These are phyloP conservation scores for Schizothorax lantsangensis DNA, from an alignment of 2,797 vertebrate genomes.

Conservation along the genomic window DNA sequence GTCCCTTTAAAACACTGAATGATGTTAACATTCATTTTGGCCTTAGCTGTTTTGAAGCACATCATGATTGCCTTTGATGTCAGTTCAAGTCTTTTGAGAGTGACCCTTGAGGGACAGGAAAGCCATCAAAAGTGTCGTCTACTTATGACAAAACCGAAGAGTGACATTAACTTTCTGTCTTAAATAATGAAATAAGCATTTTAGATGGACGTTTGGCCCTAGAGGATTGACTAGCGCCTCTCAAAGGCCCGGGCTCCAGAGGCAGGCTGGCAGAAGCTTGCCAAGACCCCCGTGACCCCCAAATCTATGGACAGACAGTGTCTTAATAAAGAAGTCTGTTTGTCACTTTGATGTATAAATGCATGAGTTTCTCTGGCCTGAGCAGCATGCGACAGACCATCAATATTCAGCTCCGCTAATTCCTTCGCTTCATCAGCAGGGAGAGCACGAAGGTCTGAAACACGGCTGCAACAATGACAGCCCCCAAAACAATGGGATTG, in stretches of 20 bases:
- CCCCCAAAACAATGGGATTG: conserved; percentile 45
- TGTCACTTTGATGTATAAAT: conserved; percentile 75
- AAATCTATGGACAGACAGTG: conserved; percentile 60
- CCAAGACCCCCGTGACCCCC: conserved; percentile 56
- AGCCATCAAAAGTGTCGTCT: conserved; percentile 24
- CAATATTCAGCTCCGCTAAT: conserved; percentile 73
- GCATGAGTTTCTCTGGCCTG: conserved; percentile 63
- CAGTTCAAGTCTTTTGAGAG: conserved; percentile 54
- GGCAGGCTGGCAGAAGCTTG: conserved; percentile 43
- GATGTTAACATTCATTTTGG: not conserved
- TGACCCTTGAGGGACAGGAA: conserved; percentile 49
- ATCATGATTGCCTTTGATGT: conserved; percentile 57
- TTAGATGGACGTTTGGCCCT: conserved; percentile 28
- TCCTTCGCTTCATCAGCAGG: conserved; percentile 64
- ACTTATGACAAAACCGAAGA: conserved; percentile 44
- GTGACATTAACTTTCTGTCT: conserved; percentile 57
- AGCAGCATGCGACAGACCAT: conserved; percentile 59
- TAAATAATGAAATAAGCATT: conserved; percentile 46
- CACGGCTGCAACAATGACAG: conserved; percentile 49
- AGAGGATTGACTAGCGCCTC: conserved; percentile 37
- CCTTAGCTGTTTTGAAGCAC: conserved; percentile 29
- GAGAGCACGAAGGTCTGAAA: conserved; percentile 48
- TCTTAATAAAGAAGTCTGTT: conserved; percentile 68
- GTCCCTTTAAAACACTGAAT: not conserved
- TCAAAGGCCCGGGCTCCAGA: conserved; percentile 26